phyloP scores from a whole-genome alignment of 2,797 vertebrate species.

The Manis pentadactyla region DNA sequence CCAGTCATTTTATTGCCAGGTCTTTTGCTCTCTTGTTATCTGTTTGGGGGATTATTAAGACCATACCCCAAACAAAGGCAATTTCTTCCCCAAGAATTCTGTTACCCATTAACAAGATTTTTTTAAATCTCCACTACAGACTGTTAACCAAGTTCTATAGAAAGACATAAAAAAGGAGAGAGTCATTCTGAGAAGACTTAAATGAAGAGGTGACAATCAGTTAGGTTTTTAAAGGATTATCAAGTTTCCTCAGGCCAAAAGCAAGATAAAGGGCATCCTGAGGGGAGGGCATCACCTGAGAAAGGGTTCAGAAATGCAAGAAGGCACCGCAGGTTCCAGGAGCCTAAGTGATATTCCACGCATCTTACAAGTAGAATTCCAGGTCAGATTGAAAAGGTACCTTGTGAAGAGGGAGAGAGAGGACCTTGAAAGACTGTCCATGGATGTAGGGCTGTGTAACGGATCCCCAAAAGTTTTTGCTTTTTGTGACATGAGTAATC shows the following conservation, averaged over 20 bases:
- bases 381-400: not conserved
- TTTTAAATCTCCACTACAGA: not conserved
- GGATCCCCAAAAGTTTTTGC: not conserved
- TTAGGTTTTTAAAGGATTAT: not conserved
- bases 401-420: not conserved
- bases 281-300: not conserved
- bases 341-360: not conserved
- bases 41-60: not conserved
- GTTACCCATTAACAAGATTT: not conserved
- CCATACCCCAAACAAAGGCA: not conserved
- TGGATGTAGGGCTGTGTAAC: not conserved
- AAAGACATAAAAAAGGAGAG: not conserved
- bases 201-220: not conserved
- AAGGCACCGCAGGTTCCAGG: not conserved
- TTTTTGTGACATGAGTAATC: not conserved
- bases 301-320: not conserved
- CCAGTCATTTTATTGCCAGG: not conserved
- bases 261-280: not conserved
- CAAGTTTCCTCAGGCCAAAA: not conserved
- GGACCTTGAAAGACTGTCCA: not conserved
- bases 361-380: not conserved
- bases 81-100: slow-evolving; percentile 1
- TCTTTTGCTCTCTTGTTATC: not conserved
- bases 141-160: not conserved
- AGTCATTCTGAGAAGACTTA: not conserved